These are phyloP conservation scores for Pseudomugil tenellus DNA, from an alignment of 2,797 vertebrate species.

Conservation along the genomic window DNA sequence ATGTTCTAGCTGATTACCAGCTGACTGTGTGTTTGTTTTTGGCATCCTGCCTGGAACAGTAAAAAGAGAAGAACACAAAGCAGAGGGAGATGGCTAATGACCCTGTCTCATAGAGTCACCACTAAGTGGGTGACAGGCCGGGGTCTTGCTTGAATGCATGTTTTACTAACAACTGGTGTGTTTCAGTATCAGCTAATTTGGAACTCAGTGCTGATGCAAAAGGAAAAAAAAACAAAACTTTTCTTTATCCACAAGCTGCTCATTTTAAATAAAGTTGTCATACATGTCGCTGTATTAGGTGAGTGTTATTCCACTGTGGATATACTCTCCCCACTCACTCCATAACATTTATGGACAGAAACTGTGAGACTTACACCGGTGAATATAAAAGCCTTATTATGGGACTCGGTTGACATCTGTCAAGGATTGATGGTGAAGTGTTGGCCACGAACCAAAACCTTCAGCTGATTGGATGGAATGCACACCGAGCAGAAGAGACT, in stretches of 20 bases:
- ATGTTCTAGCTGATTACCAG: slow-evolving; percentile 41
- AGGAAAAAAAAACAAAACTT: background rate
- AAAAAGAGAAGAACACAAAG: slow-evolving; percentile 47
- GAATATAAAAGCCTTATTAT: slow-evolving; percentile 21
- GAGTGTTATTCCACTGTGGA: background rate
- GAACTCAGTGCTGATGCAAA: slow-evolving; percentile 33
- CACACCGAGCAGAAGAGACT: slow-evolving; percentile 6
- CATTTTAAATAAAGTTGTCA: background rate
- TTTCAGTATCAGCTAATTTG: slow-evolving; percentile 42
- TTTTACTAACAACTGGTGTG: slow-evolving; percentile 45
- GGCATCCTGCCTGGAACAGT: slow-evolving; percentile 35
- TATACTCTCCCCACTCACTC: background rate
- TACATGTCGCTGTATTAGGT: background rate
- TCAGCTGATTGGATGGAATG: slow-evolving; percentile 64
- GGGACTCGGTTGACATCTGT: slow-evolving; percentile 24
- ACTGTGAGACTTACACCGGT: background rate
- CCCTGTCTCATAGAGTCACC: slow-evolving; percentile 34
- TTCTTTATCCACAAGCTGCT: background rate
- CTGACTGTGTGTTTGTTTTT: slow-evolving; percentile 27
- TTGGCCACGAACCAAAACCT: slow-evolving; percentile 57
- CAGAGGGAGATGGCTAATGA: slow-evolving; percentile 51
- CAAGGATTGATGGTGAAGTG: slow-evolving; percentile 28
- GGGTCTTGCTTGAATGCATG: slow-evolving; percentile 43
- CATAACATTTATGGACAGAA: background rate
- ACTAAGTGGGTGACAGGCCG: slow-evolving; percentile 37